phyloP scores from a whole-genome alignment of 2,113 vertebrate genomes.

The Sinosuthora webbiana region DNA sequence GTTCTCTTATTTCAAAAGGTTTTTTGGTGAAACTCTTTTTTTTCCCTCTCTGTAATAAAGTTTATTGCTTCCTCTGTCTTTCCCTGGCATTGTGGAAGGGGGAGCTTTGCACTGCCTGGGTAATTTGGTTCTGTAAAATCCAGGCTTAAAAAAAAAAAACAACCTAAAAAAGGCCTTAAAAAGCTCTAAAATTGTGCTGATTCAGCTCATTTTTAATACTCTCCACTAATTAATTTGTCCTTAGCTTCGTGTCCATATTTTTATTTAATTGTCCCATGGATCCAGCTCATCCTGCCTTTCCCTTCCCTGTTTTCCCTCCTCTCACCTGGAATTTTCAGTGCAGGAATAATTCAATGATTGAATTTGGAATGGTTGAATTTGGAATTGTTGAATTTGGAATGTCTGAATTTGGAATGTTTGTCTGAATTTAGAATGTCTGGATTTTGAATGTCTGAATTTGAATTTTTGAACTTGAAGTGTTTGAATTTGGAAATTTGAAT shows the following conservation, averaged over 20 bases:
- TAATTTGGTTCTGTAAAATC: neutral
- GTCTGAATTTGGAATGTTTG: too few relatives aligned
- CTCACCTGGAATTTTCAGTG: neutral
- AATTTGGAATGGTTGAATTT: too few relatives aligned
- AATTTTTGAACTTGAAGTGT: too few relatives aligned
- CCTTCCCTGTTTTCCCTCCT: neutral
- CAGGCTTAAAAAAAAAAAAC: neutral
- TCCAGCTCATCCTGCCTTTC: neutral
- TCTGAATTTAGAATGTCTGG: too few relatives aligned
- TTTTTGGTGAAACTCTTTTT: neutral
- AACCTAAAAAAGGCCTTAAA: neutral
- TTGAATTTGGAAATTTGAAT: too few relatives aligned
- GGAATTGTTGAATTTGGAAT: too few relatives aligned
- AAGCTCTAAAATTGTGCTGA: neutral
- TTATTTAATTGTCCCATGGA: neutral
- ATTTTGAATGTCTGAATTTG: too few relatives aligned
- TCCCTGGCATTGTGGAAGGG: neutral
- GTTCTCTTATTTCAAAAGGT: slow-evolving; percentile 31
- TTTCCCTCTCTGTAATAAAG: slow-evolving; percentile 3
- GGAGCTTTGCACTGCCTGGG: neutral
- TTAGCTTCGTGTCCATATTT: neutral
- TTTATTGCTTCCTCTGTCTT: slow-evolving; percentile 54
- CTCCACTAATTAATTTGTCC: neutral
- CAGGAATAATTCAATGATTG: neutral
- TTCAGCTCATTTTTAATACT: neutral